phyloP scores from a whole-genome alignment of 30 jellyfish, hydroid and myxozoan genomes.

The Mastigias papua region DNA sequence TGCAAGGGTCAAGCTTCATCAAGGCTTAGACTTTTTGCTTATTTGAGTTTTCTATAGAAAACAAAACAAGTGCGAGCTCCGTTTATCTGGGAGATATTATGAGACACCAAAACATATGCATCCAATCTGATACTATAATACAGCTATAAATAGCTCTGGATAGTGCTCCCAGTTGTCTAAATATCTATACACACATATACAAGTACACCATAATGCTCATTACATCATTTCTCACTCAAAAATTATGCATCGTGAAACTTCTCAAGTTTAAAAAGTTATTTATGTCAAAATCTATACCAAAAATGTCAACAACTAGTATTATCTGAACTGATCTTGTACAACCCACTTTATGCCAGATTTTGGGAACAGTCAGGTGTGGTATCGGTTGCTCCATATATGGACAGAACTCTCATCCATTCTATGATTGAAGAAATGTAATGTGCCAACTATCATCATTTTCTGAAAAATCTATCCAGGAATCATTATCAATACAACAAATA shows the following conservation, averaged over 20 bases:
- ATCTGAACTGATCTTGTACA: neutral
- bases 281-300: neutral
- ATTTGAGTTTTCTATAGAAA: too few species aligned
- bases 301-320: neutral
- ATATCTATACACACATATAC: too few species aligned
- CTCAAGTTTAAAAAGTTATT: neutral
- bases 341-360: neutral
- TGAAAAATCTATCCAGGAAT: neutral
- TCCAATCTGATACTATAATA: too few species aligned
- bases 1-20: too few species aligned
- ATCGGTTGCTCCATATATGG: neutral
- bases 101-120: too few species aligned
- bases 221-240: neutral
- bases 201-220: neutral
- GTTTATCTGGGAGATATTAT: too few species aligned
- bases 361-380: neutral
- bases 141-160: neutral
- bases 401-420: neutral
- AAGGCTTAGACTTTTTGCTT: too few species aligned
- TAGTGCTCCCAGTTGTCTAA: too few species aligned
- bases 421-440: neutral
- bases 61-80: too few species aligned
- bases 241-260: neutral
- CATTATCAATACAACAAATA: neutral
- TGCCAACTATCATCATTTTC: neutral